Evolutionary conservation across 2,888 invertebrate species (phyloP).

Genomic region (Sphaerophoria rueppellii): DNA sequence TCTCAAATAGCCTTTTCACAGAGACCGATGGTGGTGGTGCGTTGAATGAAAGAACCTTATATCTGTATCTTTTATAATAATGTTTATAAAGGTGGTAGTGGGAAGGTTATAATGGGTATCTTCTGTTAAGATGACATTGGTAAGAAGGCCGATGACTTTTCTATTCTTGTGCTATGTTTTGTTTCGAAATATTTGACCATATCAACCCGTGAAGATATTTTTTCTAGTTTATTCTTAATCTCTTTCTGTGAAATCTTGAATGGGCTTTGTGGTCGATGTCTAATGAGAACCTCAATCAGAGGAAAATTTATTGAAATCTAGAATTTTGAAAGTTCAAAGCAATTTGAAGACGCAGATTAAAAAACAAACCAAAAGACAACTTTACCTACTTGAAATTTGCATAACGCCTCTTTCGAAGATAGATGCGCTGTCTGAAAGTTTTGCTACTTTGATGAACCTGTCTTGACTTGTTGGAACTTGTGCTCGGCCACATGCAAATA

Average conservation of each 20-base stretch:
- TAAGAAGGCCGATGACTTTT: conserved; percentile 69
- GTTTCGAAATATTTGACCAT: conserved; percentile 37
- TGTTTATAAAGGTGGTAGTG: conserved; percentile 22
- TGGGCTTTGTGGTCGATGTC: conserved; percentile 21
- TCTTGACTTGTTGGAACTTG: neutral
- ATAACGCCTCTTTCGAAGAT: neutral
- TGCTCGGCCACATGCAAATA: conserved; percentile 21
- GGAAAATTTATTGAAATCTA: neutral
- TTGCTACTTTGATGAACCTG: conserved; percentile 3
- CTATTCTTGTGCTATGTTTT: conserved; percentile 31
- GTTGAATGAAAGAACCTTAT: conserved; percentile 39
- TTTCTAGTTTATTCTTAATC: conserved; percentile 16
- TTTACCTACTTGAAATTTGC: neutral
- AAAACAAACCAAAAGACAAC: too few species aligned
- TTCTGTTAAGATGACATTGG: conserved; percentile 70
- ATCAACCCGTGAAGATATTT: neutral
- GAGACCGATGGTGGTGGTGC: conserved; percentile 39
- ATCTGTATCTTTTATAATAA: conserved; percentile 23
- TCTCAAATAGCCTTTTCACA: too few species aligned
- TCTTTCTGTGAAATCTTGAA: conserved; percentile 38
- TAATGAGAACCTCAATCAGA: conserved; percentile 24
- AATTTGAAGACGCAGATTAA: neutral
- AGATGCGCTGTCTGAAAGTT: neutral
- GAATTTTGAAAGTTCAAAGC: neutral
- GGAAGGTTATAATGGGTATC: conserved; percentile 68